Evolutionary conservation across 2,113 vertebrate species (phyloP).

Genomic region (Mungos mungo): DNA sequence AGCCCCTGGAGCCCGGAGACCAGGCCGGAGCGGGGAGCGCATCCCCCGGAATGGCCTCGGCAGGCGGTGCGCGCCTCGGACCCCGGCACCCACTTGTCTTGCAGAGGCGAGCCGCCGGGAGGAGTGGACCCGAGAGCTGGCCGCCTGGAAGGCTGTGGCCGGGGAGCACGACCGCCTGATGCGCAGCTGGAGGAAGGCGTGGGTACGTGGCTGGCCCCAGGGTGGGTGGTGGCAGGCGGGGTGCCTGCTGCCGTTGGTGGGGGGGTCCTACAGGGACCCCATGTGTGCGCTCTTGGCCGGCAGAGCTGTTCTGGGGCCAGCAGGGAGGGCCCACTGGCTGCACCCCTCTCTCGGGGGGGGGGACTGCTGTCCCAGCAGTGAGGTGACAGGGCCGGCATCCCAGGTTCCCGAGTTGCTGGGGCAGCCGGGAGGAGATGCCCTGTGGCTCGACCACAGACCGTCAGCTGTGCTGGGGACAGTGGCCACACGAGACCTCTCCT

Average conservation of each 20-base stretch:
- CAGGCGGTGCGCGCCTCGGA: background rate
- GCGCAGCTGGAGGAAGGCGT: conserved; percentile 90
- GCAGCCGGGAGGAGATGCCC: background rate
- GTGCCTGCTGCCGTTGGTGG: too few species aligned
- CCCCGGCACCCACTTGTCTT: conserved; percentile 56
- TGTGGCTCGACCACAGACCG: background rate
- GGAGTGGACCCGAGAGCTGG: conserved; percentile 87
- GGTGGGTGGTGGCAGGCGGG: too few species aligned
- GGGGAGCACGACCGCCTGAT: conserved; percentile 90
- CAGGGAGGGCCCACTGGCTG: background rate
- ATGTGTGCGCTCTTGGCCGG: background rate
- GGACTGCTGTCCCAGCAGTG: background rate
- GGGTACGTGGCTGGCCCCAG: conserved; percentile 84
- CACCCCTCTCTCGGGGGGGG: too few species aligned
- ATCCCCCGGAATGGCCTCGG: rapidly evolving
- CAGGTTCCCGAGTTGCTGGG: background rate
- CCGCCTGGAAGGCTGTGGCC: conserved; percentile 89
- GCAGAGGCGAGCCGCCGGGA: conserved; percentile 85
- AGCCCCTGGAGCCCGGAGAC: background rate
- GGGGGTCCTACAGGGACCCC: background rate
- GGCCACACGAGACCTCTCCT: background rate
- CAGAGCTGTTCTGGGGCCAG: background rate
- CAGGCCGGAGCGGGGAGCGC: background rate
- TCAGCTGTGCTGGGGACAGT: background rate
- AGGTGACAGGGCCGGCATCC: background rate